Evolutionary conservation across 2,113 vertebrate genomes (phyloP), one percentile per base, ranked within the genome.

Genomic region (Atherinomorus stipes): DNA sequence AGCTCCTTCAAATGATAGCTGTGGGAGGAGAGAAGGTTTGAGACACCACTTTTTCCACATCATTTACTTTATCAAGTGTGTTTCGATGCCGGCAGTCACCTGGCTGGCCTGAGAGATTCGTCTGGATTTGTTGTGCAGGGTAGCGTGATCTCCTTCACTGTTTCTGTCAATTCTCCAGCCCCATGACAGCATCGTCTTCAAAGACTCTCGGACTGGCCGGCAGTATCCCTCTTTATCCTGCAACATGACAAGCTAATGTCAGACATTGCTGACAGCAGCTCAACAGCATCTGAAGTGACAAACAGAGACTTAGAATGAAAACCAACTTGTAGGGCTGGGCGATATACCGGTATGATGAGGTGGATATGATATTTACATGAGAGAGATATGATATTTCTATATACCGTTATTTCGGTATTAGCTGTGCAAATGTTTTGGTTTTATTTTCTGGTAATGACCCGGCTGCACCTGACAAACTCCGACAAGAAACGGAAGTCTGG

Each of bases 131-230:
- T 96, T 93, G 70, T 96, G 96, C 15, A 97, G 84, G 1, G 93
- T 94, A 83, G 96, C 94, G 3, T 95, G 92, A 80, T 98, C 97
- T 12, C 95, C 96, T 18, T 98, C 97, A 12, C 96, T 90, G 1
- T 93, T 97, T 49, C 97, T 94, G 80, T 97, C 96, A 22, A 97
- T 96, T 52, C 94, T 91, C 97, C 97, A 99, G 16, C 95, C 96
- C 97, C 97, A 98, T 0, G 94, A 95, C 83, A 97, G 81, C 96
- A 98, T 98, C 1, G 97, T 98, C 90, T 98, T 98, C 31, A 99
- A 85, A 52, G 96, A 97, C 71, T 98, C 97, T 89, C 95, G 96
- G 85, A 98, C 96, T 21, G 97, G 93, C 94, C 95, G 94, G 16
- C 95, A 95, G 85, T 98, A 98, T 38, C 93, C 93, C 91, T 99